These are phyloP conservation scores for Alviniconcha strummeri DNA, from an alignment of 2,888 invertebrate species.

Conservation along the genomic window DNA sequence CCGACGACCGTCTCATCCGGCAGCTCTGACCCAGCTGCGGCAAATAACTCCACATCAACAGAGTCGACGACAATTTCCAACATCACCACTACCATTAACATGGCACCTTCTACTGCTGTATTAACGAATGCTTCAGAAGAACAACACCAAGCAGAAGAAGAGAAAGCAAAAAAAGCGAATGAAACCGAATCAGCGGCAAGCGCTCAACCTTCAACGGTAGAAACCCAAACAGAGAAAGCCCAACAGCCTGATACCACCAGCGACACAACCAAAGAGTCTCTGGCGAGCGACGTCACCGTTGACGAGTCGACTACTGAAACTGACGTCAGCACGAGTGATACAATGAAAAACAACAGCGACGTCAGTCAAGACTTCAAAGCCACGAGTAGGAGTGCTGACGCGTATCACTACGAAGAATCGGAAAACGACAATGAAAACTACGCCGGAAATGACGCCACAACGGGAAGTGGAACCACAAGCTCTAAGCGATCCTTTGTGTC, in stretches of 20 bases:
- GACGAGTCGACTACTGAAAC: not conserved
- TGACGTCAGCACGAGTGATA: not conserved
- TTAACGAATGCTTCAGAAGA: not conserved
- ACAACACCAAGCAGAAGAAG: too few species aligned
- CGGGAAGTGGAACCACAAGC: not conserved
- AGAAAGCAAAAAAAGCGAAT: too few species aligned
- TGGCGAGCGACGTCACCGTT: too few species aligned
- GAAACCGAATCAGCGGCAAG: too few species aligned
- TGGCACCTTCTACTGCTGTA: not conserved
- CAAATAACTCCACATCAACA: not conserved
- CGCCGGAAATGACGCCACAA: not conserved
- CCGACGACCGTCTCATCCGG: too few species aligned
- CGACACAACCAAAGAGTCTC: not conserved
- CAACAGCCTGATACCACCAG: not conserved
- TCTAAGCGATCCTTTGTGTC: constrained; percentile 40
- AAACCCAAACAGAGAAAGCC: not conserved
- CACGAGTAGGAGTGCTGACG: not conserved
- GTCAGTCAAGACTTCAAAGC: not conserved
- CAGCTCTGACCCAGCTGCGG: too few species aligned
- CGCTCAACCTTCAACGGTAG: not conserved
- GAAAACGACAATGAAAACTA: not conserved
- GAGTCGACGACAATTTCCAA: not conserved
- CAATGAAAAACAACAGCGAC: not conserved
- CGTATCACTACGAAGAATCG: not conserved
- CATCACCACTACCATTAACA: not conserved